Percentiles rank a stretch among this genome's conserved stretches.
Conservation (phyloP, 2,113 vertebrate genomes). For the Forbesichthys agassizii region DNA sequence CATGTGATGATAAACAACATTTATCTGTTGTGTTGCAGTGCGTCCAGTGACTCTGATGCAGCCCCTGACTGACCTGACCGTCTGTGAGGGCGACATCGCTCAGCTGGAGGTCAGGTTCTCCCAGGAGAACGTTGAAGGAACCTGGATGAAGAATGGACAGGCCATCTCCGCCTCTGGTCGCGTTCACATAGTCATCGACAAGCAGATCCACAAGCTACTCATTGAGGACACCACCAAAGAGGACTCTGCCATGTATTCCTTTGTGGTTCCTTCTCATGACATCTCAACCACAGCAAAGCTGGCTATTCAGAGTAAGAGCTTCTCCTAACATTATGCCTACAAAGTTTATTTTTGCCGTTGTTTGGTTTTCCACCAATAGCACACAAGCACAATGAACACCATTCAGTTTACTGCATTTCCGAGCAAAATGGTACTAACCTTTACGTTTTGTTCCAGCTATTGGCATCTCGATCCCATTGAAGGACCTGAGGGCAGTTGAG, state of each 20-base stretch:
- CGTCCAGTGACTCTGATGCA: slow-evolving; percentile 90
- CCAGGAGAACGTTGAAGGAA: slow-evolving; percentile 90
- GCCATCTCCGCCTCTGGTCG: slow-evolving; percentile 84
- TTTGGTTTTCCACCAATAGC: background rate
- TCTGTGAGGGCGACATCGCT: slow-evolving; percentile 97
- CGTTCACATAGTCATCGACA: slow-evolving; percentile 91
- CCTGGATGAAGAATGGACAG: slow-evolving; percentile 89
- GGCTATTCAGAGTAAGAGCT: slow-evolving; percentile 85
- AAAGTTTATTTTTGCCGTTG: background rate
- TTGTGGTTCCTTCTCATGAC: slow-evolving; percentile 82
- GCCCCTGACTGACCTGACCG: slow-evolving; percentile 88
- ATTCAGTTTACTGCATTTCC: background rate
- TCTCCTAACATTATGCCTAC: background rate
- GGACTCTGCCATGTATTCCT: slow-evolving; percentile 87
- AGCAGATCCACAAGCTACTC: slow-evolving; percentile 89
- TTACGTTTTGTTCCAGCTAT: slow-evolving; percentile 79
- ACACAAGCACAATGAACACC: background rate
- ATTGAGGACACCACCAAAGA: slow-evolving; percentile 90
- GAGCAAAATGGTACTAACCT: background rate
- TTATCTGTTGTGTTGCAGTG: slow-evolving; percentile 70
- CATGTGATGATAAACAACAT: background rate
- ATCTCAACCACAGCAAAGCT: slow-evolving; percentile 86
- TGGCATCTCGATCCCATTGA: slow-evolving; percentile 84
- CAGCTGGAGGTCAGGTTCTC: slow-evolving; percentile 95
- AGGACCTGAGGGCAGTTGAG: slow-evolving; percentile 85